Evolutionary conservation across 1,140 invertebrate species (phyloP), one percentile per base, ranked within the genome.

Genomic region (Gryon sp.): DNA sequence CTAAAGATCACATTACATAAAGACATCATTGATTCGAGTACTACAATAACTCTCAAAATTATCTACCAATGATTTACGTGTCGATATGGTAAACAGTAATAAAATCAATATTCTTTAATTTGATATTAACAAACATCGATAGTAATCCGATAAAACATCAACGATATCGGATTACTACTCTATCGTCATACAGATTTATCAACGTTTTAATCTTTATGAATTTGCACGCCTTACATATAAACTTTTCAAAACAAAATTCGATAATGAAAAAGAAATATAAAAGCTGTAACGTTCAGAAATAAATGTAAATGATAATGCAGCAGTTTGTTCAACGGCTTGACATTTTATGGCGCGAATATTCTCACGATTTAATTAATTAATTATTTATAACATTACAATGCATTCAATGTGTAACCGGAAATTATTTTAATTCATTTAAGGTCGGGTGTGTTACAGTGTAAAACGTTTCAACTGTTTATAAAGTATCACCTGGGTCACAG

Each of bases 331-430:
- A 7, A 24, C 22, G 2, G 11, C 2, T 34, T 34, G n/a, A n/a
- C n/a, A n/a, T n/a, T 18, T 24, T 18, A 18, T 0, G 24, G 16
- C 38, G 32, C 28, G 48, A 16, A 20, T 11, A 57, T 72, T 72
- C 68, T 72, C 68, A 72, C 68, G 68, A 63, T 40, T 19, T 72
- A 38, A 73, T 73, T 63, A 50, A 73, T 73, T 73, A 63, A 73
- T 73, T 63, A 63, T 72, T 62, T 62, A 72, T 53, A 70, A 53
- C 55, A 11, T 11, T 36, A 11, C 18, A 14, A 15, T 14, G 43
- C 30, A 41, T 57, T 48, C 32, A 63, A 73, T 53, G 14, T 36
- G 68, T 53, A 20, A 8, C 57, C 50, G 50, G 57, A 55, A 73
- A 48, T 50, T n/a, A 73, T 65, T 50, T 38, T 57, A 41, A 55